Evolutionary conservation across 1,140 invertebrate genomes (phyloP).

Genomic region (Metopolophium dirhodum): DNA sequence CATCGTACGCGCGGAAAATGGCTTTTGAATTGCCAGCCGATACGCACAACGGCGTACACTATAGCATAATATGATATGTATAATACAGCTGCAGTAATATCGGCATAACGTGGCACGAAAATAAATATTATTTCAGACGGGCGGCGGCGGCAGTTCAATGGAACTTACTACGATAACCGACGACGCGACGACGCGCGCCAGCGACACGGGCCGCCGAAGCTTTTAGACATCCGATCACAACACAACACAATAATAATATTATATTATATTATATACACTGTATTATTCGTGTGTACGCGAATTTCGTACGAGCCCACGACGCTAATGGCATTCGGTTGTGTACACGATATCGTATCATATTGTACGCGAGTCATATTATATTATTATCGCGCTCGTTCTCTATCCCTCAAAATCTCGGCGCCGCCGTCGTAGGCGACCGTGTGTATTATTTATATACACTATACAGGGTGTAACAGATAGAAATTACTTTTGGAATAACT

Average conservation of each 20-base stretch:
- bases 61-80: not conserved
- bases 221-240: conserved; percentile 33
- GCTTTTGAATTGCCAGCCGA: conserved; percentile 2
- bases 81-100: not conserved
- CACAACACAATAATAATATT: not conserved
- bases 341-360: not conserved
- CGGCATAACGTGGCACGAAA: not conserved
- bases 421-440: not conserved
- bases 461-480: not conserved
- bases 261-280: too few relatives aligned
- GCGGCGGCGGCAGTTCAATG: not conserved
- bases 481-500: too few relatives aligned
- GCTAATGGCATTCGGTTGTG: conserved; percentile 5
- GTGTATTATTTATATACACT: not conserved
- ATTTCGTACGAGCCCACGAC: not conserved
- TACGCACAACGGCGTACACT: not conserved
- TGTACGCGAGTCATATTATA: not conserved
- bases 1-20: not conserved
- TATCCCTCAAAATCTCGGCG: not conserved
- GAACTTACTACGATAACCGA: not conserved
- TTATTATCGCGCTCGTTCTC: not conserved
- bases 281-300: not conserved
- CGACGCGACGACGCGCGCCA: not conserved
- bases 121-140: conserved; percentile 11
- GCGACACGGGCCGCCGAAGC: not conserved